Conservation (phyloP, 1,140 invertebrate genomes). For the Microplitis mediator region DNA sequence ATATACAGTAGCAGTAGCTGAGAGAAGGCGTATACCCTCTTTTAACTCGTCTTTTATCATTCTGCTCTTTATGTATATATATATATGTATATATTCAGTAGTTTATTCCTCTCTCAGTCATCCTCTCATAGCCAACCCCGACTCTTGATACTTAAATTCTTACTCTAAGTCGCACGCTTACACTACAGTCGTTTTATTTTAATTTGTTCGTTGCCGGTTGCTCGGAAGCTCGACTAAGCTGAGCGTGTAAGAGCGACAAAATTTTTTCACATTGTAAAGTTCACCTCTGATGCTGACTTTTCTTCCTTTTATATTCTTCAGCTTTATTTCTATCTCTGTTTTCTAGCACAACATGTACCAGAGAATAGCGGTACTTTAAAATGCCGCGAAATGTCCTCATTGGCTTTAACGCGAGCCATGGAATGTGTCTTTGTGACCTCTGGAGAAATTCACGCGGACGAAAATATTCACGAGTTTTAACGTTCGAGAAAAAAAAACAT, state of each 20-base stretch:
- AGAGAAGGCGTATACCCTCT: not conserved
- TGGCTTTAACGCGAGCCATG: not conserved
- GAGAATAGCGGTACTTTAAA: not conserved
- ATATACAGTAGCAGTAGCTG: too few relatives aligned
- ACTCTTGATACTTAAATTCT: too few relatives aligned
- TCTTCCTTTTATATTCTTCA: not conserved
- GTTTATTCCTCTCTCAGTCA: too few relatives aligned
- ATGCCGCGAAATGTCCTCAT: conserved; percentile 19
- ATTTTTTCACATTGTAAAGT: conserved; percentile 17
- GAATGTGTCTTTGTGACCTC: conserved; percentile 16
- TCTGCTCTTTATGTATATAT: not conserved
- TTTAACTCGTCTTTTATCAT: not conserved
- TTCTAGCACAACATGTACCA: not conserved
- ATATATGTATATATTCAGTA: too few relatives aligned
- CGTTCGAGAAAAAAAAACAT: not conserved
- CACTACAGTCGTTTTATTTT: too few relatives aligned
- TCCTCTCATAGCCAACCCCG: too few relatives aligned
- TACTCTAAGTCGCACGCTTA: too few relatives aligned
- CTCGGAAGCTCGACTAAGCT: too few relatives aligned
- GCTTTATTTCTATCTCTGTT: not conserved
- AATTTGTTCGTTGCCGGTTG: too few relatives aligned
- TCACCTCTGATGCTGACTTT: not conserved
- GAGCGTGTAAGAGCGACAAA: not conserved
- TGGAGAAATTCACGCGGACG: not conserved
- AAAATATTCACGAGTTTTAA: too few relatives aligned